Conservation (phyloP, 2,113 vertebrate species). For the Lepisosteus oculatus region DNA sequence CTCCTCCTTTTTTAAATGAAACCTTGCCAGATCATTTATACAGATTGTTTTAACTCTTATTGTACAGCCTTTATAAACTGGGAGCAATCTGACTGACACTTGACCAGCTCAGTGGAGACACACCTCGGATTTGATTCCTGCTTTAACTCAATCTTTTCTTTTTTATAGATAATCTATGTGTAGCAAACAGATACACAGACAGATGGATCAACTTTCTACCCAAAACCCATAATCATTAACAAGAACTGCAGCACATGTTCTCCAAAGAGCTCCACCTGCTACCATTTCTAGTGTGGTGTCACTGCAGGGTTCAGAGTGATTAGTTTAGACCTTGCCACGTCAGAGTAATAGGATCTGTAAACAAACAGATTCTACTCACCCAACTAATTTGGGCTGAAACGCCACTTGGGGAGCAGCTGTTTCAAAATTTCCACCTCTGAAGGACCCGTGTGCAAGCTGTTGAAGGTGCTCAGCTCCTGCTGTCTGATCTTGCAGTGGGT, state of each 20-base stretch:
- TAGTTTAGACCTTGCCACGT: conserved; percentile 34
- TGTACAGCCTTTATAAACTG: too few relatives aligned
- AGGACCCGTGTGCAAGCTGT: not conserved
- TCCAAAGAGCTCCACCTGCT: not conserved
- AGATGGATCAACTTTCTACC: not conserved
- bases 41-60: too few relatives aligned
- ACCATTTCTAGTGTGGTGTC: not conserved
- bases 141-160: too few relatives aligned
- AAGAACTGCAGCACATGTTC: not conserved
- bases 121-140: too few relatives aligned
- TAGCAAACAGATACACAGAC: too few relatives aligned
- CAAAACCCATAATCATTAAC: not conserved
- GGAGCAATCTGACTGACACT: too few relatives aligned
- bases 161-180: too few relatives aligned
- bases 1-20: too few relatives aligned
- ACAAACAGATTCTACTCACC: conserved; percentile 23
- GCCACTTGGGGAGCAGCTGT: conserved; percentile 22
- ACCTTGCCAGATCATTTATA: too few relatives aligned
- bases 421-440: conserved; percentile 4
- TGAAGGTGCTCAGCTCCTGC: not conserved
- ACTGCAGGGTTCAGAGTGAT: conserved; percentile 20
- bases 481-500: not conserved
- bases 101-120: too few relatives aligned
- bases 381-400: conserved; percentile 5
- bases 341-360: conserved; percentile 46